Evolutionary conservation across 2,113 vertebrate genomes (phyloP).

Genomic region (Jacana jacana): DNA sequence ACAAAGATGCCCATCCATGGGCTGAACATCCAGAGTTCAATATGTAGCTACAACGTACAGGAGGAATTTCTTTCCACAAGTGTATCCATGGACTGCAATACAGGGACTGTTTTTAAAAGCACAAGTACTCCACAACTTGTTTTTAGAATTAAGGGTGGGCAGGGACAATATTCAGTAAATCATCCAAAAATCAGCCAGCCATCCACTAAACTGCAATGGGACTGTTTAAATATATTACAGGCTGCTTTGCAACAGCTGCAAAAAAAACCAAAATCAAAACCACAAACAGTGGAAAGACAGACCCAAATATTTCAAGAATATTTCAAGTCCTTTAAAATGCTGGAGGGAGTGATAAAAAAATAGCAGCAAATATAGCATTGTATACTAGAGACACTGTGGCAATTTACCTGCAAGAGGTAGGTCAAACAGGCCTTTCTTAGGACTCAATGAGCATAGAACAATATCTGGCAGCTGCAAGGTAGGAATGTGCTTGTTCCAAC

Average conservation of each 20-base stretch:
- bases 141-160: constrained; percentile 23
- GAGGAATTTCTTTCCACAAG: background rate
- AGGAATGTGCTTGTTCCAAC: constrained; percentile 23
- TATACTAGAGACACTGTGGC: background rate
- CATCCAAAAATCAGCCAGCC: constrained; percentile 32
- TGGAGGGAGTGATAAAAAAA: background rate
- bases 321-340: background rate
- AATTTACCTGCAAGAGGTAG: background rate
- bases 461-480: constrained; percentile 49
- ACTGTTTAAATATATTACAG: background rate
- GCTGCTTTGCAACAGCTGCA: background rate
- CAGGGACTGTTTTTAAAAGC: background rate
- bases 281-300: background rate
- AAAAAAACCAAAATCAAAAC: background rate
- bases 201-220: constrained; percentile 30
- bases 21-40: background rate
- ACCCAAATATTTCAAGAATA: background rate
- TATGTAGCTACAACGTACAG: background rate
- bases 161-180: constrained; percentile 6
- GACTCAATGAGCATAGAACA: background rate
- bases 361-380: background rate
- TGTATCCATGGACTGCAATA: background rate
- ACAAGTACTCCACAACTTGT: background rate
- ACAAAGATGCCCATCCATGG: background rate
- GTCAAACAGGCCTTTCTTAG: background rate